These are phyloP conservation scores for Chironomus tepperi DNA, from an alignment of 1,140 invertebrate species.

Conservation along the genomic window DNA sequence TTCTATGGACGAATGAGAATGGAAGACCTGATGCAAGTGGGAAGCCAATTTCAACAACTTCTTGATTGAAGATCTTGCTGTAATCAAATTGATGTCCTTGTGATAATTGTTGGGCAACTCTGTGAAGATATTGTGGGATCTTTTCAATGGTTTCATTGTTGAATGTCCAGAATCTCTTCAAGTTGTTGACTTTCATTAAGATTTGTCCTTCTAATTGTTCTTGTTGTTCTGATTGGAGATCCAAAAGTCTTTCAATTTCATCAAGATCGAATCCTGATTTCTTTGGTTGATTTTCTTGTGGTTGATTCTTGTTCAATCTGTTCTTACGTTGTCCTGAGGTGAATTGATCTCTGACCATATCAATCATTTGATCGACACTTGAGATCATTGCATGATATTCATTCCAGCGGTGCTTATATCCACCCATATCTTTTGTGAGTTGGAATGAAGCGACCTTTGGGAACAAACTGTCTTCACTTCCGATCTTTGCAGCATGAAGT, in stretches of 20 bases:
- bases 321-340: slow-evolving; percentile 26
- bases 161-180: slow-evolving; percentile 45
- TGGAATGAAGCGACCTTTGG: slow-evolving; percentile 42
- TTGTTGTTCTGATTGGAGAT: slow-evolving; percentile 44
- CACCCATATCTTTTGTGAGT: slow-evolving; percentile 39
- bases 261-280: slow-evolving; percentile 30
- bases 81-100: slow-evolving; percentile 44
- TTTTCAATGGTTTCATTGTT: slow-evolving; percentile 46
- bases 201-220: slow-evolving; percentile 50
- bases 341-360: slow-evolving; percentile 39
- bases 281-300: slow-evolving; percentile 28
- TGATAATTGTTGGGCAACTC: slow-evolving; percentile 37
- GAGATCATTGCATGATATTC: slow-evolving; percentile 42
- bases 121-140: slow-evolving; percentile 36
- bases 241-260: slow-evolving; percentile 47
- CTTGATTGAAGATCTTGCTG: slow-evolving; percentile 45
- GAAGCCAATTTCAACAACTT: slow-evolving; percentile 49
- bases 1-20: slow-evolving; percentile 49
- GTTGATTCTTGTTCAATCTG: slow-evolving; percentile 30
- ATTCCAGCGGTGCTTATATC: slow-evolving; percentile 39
- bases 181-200: slow-evolving; percentile 38
- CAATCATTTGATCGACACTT: slow-evolving; percentile 42
- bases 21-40: slow-evolving; percentile 57
- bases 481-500: slow-evolving; percentile 40
- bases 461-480: slow-evolving; percentile 46